Conservation (phyloP, 2,113 vertebrate species). For the Cyprinodon tularosa region DNA sequence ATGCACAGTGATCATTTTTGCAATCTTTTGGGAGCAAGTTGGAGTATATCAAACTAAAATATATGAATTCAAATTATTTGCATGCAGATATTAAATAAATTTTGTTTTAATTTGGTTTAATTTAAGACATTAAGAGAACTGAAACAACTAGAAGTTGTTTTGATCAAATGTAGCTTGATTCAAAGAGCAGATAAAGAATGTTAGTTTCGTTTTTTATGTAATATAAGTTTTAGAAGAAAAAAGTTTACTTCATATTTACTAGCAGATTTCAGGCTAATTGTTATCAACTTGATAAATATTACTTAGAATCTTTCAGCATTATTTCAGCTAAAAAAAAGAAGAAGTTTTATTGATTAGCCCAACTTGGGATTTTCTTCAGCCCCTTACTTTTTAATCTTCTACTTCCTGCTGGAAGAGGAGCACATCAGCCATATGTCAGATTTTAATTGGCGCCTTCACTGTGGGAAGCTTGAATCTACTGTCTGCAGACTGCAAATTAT, state of each 20-base stretch:
- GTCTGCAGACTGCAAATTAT: neutral
- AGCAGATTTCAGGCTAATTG: neutral
- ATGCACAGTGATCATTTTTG: no score
- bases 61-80: no score
- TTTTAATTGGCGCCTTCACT: conserved; percentile 31
- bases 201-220: no score
- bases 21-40: no score
- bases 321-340: neutral
- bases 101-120: no score
- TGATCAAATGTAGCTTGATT: no score
- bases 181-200: no score
- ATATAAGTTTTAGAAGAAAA: neutral
- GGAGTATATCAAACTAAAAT: no score
- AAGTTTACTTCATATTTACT: neutral
- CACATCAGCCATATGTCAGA: neutral
- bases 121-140: no score
- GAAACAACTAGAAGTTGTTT: no score
- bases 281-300: neutral
- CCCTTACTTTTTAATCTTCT: conserved; percentile 9
- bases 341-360: neutral
- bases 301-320: neutral
- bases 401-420: conserved; percentile 19
- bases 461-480: conserved; percentile 11
- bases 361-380: neutral
- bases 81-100: no score